Evolutionary conservation across 2,888 invertebrate genomes (phyloP).

Genomic region (Agrilus cyanescens): DNA sequence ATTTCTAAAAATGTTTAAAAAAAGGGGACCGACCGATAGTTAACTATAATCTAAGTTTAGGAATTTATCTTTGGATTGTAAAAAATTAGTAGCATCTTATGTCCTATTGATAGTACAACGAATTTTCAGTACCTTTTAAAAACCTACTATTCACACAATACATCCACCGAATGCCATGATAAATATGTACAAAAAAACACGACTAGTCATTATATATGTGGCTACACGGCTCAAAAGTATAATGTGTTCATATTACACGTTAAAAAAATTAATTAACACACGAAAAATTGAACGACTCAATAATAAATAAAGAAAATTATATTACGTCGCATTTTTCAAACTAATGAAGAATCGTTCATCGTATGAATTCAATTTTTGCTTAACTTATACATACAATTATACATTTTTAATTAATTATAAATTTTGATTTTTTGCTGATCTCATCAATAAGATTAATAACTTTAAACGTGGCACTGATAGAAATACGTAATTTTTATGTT

Average conservation of each 20-base stretch:
- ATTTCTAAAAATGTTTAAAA: neutral
- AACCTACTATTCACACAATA: constrained; percentile 22
- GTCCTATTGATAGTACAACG: constrained; percentile 21
- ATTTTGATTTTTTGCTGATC: too few species aligned
- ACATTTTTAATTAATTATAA: too few species aligned
- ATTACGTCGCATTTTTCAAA: too few species aligned
- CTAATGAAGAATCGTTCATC: too few species aligned
- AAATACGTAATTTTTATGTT: too few species aligned
- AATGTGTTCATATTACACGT: neutral
- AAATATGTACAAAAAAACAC: constrained; percentile 25
- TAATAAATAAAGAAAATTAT: too few species aligned
- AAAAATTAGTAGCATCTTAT: constrained; percentile 30
- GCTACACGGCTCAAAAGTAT: constrained; percentile 7
- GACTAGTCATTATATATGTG: constrained; percentile 23
- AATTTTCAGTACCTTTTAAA: constrained; percentile 16
- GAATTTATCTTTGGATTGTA: constrained; percentile 35
- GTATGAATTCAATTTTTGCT: too few species aligned
- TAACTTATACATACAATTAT: too few species aligned
- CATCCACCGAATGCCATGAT: constrained; percentile 19
- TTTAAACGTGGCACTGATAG: too few species aligned
- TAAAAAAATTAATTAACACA: constrained; percentile 2
- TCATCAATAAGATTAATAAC: too few species aligned
- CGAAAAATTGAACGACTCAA: too few species aligned
- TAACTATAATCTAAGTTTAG: constrained; percentile 14
- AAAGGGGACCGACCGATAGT: constrained; percentile 14